Base-by-base conservation (phyloP, 2,113 vertebrate species). In the Coptodon bakossiorum region DNA sequence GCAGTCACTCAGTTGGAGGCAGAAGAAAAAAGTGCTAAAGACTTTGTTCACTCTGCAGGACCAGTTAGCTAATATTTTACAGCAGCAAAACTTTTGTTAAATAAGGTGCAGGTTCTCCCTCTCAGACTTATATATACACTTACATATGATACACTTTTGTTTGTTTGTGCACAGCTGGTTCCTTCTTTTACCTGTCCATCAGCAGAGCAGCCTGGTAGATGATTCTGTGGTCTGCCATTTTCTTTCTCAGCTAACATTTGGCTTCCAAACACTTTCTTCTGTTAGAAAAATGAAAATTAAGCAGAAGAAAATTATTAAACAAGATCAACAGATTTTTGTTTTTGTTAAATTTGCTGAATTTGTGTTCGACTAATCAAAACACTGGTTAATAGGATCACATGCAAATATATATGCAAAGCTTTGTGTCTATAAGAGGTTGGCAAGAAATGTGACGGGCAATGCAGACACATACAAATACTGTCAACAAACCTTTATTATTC, bases 251-350 rank as follows among this genome's bases (percentile, higher is more conserved):
- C 45, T 9, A 80, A 84, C 4, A 48, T 19, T 40, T 95, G 94
- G 83, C 88, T 90, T 84, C 93, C 94, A 59, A 94, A 78, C 40
- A 93, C 86, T 71, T 93, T 95, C 84, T 90, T 93, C 95, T 96
- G 93, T 81, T 84, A 57, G 0, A 76, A 9, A 79, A 80, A 91
- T 34, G 76, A n/a, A 80, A 87, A 31, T 1, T 40, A 10, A 38
- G 9, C 56, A 76, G 2, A 14, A 57, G 2, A 5, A n/a, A 29
- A 17, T 2, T 6, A n/a, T 78, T 52, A 78, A 29, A 78, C 10
- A 78, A 5, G 8, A 48, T 6, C 14, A 13, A 17, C 27, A 78
- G 4, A 50, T 78, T 78, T 78, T 71, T 22, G 12, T 71, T 73
- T 24, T 43, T 43, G 36, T 45, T 24, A 7, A 45, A 27, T 54